Percentiles rank a stretch among this genome's conserved stretches.
Conservation (phyloP, 2,888 invertebrate genomes). For the Drosophila incognita region DNA sequence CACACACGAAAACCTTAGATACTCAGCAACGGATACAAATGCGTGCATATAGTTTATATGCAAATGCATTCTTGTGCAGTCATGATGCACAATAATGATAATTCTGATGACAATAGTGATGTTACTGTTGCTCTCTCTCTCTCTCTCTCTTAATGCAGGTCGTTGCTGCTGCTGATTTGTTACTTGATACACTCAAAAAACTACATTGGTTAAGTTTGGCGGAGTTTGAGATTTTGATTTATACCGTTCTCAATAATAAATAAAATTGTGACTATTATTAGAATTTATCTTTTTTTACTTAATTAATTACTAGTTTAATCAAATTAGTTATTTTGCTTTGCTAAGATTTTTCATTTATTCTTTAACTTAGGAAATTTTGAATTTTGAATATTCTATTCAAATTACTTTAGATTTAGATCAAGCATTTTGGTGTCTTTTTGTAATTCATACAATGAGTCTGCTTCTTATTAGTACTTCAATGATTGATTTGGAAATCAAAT, state of each 20-base stretch:
- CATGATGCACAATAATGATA: conserved; percentile 20
- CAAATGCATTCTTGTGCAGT: conserved; percentile 61
- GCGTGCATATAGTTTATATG: conserved; percentile 40
- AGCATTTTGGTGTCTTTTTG: neutral
- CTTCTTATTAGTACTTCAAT: too few species aligned
- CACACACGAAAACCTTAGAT: conserved; percentile 58
- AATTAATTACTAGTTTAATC: neutral
- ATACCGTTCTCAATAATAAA: neutral
- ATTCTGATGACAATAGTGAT: conserved; percentile 20
- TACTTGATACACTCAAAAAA: conserved; percentile 5
- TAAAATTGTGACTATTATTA: neutral
- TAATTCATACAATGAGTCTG: neutral
- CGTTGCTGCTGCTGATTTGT: conserved; percentile 10
- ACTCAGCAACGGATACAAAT: conserved; percentile 16
- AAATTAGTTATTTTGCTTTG: neutral
- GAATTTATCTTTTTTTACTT: neutral
- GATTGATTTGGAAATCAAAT: too few species aligned
- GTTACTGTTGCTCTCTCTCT: conserved; percentile 20
- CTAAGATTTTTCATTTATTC: neutral
- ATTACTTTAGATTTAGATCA: neutral
- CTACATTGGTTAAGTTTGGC: neutral
- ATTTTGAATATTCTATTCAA: neutral
- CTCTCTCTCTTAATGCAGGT: conserved; percentile 23
- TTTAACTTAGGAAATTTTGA: neutral
- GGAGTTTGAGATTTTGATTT: neutral